Evolutionary conservation across 2,113 vertebrate species (phyloP).

Genomic region (Leptobrachium ailaonicum): DNA sequence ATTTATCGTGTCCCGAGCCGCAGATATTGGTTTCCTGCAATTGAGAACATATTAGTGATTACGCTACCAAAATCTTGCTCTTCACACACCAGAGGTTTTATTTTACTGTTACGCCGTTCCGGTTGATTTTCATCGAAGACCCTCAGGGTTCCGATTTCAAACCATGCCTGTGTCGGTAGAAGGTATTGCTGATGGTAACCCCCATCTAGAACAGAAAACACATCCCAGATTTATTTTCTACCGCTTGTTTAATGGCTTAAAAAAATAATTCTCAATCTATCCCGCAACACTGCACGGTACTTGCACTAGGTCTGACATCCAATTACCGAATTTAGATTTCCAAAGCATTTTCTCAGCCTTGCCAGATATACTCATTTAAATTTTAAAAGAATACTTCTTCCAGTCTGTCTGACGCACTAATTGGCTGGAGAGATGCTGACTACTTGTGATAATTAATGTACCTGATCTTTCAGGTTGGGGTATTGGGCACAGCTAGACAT

Average conservation of each 20-base stretch:
- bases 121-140: no score
- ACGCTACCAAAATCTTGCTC: neutral
- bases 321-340: conserved; percentile 29
- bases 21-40: neutral
- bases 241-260: conserved; percentile 19
- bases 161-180: neutral
- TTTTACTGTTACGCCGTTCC: neutral
- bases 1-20: no score
- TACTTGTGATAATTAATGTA: conserved; percentile 30
- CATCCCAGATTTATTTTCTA: conserved; percentile 18
- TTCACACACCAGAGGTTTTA: neutral
- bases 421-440: conserved; percentile 25
- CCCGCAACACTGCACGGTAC: neutral
- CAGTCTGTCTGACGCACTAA: conserved; percentile 10
- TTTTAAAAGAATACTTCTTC: conserved; percentile 14
- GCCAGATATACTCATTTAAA: conserved; percentile 22
- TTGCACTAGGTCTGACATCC: neutral
- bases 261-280: neutral
- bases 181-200: neutral
- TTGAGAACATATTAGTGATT: neutral
- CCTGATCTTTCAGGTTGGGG: conserved; percentile 35
- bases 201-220: neutral
- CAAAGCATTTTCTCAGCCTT: conserved; percentile 9
- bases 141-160: neutral
- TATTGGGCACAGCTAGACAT: neutral